These are phyloP conservation scores for Hemistola chrysoprasaria DNA, from an alignment of 2,888 invertebrate species.

Conservation along the genomic window DNA sequence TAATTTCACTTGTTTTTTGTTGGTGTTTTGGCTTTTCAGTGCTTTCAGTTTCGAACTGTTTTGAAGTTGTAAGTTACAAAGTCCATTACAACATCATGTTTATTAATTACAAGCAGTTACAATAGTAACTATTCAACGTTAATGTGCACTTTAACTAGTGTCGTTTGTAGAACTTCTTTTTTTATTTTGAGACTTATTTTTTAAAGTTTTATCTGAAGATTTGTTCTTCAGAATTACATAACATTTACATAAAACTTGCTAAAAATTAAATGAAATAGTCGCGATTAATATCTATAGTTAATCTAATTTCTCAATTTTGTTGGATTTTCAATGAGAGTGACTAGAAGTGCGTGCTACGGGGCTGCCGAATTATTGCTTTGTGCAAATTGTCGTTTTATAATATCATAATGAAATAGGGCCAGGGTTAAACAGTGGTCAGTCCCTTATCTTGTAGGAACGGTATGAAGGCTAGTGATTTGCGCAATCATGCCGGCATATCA, in stretches of 20 bases:
- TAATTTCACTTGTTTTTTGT: conserved; percentile 27
- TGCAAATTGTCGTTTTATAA: conserved; percentile 8
- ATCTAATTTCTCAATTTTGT: too few species aligned
- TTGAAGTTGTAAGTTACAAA: too few species aligned
- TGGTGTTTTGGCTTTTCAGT: conserved; percentile 17
- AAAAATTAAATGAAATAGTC: too few species aligned
- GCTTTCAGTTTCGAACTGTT: conserved; percentile 3
- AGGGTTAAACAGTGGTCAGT: conserved; percentile 66
- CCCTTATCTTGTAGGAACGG: conserved; percentile 74
- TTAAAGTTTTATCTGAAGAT: not conserved
- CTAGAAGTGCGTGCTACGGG: too few species aligned
- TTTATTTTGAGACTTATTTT: not conserved
- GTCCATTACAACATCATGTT: too few species aligned
- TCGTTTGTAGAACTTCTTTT: too few species aligned
- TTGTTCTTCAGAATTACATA: not conserved
- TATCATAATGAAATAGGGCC: conserved; percentile 71
- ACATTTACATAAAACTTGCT: too few species aligned
- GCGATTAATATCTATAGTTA: too few species aligned
- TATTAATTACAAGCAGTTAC: too few species aligned
- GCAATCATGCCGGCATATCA: conserved; percentile 64
- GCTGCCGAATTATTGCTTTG: conserved; percentile 9
- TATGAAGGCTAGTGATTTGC: conserved; percentile 75
- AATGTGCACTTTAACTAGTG: too few species aligned
- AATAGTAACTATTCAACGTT: too few species aligned
- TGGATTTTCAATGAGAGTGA: too few species aligned